These are phyloP conservation scores for Margaritifera margaritifera DNA, from an alignment of 2,888 invertebrate genomes.

Conservation along the genomic window DNA sequence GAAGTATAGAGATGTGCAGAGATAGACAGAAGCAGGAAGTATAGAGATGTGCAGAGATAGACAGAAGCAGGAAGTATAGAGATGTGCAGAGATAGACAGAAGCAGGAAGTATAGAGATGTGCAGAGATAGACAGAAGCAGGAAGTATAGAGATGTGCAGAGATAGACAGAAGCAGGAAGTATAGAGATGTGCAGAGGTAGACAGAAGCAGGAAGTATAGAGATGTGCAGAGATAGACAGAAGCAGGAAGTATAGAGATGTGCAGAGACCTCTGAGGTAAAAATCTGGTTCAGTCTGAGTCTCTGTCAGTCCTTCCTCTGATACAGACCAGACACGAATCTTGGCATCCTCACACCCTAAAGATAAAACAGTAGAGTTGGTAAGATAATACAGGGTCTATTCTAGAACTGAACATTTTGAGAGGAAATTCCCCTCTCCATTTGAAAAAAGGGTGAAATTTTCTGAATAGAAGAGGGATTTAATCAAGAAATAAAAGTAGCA, in stretches of 20 bases:
- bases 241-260: too few species aligned
- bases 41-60: constrained; percentile 72
- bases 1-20: constrained; percentile 70
- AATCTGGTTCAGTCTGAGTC: constrained; percentile 58
- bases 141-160: constrained; percentile 70
- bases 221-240: constrained; percentile 70
- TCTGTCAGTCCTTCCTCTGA: constrained; percentile 81
- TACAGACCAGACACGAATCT: constrained; percentile 85
- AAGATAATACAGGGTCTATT: neutral
- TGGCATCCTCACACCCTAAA: constrained; percentile 89
- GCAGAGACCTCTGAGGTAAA: constrained; percentile 73
- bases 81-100: constrained; percentile 75
- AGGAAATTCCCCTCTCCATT: neutral
- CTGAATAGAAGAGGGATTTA: too few species aligned
- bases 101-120: too few species aligned
- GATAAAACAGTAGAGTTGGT: neutral
- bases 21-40: too few species aligned
- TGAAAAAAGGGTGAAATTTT: too few species aligned
- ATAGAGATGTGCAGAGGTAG: constrained; percentile 72
- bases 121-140: too few species aligned
- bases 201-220: too few species aligned
- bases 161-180: too few species aligned
- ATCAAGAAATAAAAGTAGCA: too few species aligned
- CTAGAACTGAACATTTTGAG: neutral
- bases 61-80: too few species aligned